Evolutionary conservation across 2,113 vertebrate genomes (phyloP).

Genomic region (Phasianus colchicus): DNA sequence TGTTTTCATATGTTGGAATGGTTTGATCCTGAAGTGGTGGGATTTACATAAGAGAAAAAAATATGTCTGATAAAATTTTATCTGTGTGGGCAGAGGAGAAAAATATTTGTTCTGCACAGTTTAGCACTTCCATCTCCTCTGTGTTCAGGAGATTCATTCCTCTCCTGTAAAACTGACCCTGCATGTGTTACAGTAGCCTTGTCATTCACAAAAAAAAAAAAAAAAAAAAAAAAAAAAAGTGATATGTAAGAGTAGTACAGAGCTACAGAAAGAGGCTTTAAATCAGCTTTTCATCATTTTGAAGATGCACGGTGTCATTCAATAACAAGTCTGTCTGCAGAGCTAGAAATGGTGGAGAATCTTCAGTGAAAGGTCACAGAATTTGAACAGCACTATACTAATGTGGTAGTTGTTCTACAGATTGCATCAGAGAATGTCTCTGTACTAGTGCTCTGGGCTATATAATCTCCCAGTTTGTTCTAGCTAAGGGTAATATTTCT

Average conservation of each 20-base stretch:
- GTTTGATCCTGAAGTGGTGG: background rate
- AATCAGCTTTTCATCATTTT: background rate
- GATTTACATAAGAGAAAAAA: background rate
- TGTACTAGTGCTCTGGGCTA: background rate
- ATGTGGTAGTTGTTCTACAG: background rate
- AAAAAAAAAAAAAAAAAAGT: background rate
- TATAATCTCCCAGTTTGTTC: background rate
- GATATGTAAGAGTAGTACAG: background rate
- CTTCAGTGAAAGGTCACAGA: background rate
- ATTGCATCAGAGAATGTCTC: background rate
- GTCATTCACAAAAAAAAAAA: background rate
- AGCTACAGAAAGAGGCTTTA: background rate
- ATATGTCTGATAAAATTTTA: background rate
- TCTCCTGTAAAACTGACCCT: background rate
- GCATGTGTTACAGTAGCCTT: background rate
- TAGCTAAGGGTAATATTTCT: fast-evolving
- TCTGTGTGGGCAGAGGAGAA: background rate
- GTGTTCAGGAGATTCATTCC: background rate
- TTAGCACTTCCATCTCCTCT: background rate
- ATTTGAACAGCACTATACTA: background rate
- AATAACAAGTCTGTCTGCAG: background rate
- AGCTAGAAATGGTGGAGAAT: background rate
- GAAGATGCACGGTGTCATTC: background rate
- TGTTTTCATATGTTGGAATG: background rate
- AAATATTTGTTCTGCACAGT: background rate